A percentile compares a stretch with the other conserved stretches of the same genome.
Evolutionary conservation across 2,113 vertebrate genomes (phyloP).

Genomic region (Chrysemys picta): DNA sequence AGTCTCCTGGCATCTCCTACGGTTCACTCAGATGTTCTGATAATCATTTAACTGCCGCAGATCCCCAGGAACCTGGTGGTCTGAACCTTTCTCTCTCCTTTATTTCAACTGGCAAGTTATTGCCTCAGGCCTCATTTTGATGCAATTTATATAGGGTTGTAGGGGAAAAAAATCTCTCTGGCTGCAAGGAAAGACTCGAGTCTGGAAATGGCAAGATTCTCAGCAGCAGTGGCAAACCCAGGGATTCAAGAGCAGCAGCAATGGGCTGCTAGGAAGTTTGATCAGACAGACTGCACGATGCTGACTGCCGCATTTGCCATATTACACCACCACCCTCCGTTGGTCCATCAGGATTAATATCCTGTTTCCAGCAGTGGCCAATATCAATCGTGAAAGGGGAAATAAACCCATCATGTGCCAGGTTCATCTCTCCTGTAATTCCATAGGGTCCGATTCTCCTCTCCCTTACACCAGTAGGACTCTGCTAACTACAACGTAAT

Average conservation of each 20-base stretch:
- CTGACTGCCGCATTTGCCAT: not conserved
- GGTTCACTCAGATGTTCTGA: not conserved
- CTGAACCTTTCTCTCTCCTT: not conserved
- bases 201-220: not conserved
- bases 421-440: not conserved
- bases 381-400: accelerated
- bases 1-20: not conserved
- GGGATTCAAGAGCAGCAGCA: not conserved
- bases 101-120: not conserved
- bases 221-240: not conserved
- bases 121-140: not conserved
- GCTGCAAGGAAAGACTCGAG: not conserved
- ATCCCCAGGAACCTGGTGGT: not conserved
- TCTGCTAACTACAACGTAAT: not conserved
- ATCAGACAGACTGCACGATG: not conserved
- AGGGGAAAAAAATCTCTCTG: not conserved
- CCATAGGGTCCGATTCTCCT: not conserved
- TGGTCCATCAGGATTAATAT: accelerated
- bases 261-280: not conserved
- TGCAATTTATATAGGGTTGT: not conserved
- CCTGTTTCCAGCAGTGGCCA: not conserved
- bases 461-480: not conserved
- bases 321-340: not conserved
- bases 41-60: not conserved
- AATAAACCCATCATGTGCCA: not conserved